Evolutionary conservation across 1,140 invertebrate genomes (phyloP).

Genomic region (Lasioglossum albipes): DNA sequence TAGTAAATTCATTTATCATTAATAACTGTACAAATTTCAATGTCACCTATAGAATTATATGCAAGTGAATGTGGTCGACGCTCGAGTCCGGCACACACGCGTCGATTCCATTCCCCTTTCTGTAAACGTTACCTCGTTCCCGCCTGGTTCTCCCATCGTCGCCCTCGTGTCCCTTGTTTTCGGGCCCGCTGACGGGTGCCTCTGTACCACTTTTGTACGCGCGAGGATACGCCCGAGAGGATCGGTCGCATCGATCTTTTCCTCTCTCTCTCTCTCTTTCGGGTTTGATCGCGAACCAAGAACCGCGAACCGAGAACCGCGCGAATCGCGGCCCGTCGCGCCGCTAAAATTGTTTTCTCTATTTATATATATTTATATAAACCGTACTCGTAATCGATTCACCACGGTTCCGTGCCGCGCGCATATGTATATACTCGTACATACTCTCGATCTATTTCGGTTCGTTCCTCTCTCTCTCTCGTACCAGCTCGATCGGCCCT

Average conservation of each 20-base stretch:
- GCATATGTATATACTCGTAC: constrained; percentile 7
- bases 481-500: too few species aligned
- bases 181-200: background rate
- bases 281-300: background rate
- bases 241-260: background rate
- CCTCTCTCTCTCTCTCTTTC: background rate
- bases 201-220: background rate
- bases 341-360: constrained; percentile 40
- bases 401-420: constrained; percentile 3
- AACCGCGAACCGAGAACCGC: too few species aligned
- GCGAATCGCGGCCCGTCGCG: background rate
- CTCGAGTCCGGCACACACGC: constrained; percentile 67
- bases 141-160: background rate
- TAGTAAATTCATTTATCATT: constrained; percentile 79
- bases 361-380: constrained; percentile 58
- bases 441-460: constrained; percentile 21
- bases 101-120: constrained; percentile 54
- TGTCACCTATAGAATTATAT: constrained; percentile 77
- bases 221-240: background rate
- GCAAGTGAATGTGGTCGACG: constrained; percentile 74
- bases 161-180: background rate
- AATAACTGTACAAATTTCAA: constrained; percentile 81
- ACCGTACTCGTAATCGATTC: constrained; percentile 29
- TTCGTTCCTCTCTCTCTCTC: background rate
- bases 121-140: constrained; percentile 40